A percentile compares a stretch with the other conserved stretches of the same genome.
Conservation (phyloP, 37 sponge, comb jelly and placozoan species). For the Ephydatia muelleri region DNA sequence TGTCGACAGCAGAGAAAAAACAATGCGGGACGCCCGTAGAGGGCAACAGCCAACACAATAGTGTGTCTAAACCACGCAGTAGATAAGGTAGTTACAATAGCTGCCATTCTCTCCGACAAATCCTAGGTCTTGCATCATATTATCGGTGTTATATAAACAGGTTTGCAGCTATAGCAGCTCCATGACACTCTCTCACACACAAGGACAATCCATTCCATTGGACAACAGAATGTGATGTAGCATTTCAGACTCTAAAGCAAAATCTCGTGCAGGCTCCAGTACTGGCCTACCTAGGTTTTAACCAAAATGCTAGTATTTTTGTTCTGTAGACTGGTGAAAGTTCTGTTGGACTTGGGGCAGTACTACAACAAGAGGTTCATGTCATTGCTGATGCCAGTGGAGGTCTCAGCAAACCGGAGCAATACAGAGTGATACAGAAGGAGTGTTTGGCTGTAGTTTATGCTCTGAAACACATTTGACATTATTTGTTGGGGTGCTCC, state of each 20-base stretch:
- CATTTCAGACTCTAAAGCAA: slow-evolving; percentile 32
- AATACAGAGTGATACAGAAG: too few relatives aligned
- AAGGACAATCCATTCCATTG: slow-evolving; percentile 27
- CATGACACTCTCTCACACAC: slow-evolving; percentile 19
- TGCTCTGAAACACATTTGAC: too few relatives aligned
- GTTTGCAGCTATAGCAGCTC: slow-evolving; percentile 40
- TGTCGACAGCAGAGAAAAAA: too few relatives aligned
- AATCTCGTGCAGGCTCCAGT: slow-evolving; percentile 29
- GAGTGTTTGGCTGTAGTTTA: too few relatives aligned
- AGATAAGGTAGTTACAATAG: too few relatives aligned
- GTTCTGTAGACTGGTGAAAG: slow-evolving; percentile 53
- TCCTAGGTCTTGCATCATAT: slow-evolving; percentile 38
- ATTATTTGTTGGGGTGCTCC: too few relatives aligned
- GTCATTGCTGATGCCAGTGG: slow-evolving; percentile 20
- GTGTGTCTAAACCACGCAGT: too few relatives aligned
- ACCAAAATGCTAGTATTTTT: slow-evolving; percentile 11
- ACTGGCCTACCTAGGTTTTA: slow-evolving; percentile 28
- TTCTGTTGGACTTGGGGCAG: slow-evolving; percentile 29
- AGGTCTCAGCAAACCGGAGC: too few relatives aligned
- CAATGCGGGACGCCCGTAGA: too few relatives aligned
- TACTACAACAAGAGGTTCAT: slow-evolving; percentile 32
- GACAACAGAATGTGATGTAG: slow-evolving; percentile 5
- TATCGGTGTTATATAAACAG: slow-evolving; percentile 17
- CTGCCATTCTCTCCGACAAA: not conserved
- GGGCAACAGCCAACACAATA: too few relatives aligned